These are phyloP conservation scores for Champsocephalus esox DNA, from an alignment of 2,797 vertebrate genomes.

Conservation along the genomic window DNA sequence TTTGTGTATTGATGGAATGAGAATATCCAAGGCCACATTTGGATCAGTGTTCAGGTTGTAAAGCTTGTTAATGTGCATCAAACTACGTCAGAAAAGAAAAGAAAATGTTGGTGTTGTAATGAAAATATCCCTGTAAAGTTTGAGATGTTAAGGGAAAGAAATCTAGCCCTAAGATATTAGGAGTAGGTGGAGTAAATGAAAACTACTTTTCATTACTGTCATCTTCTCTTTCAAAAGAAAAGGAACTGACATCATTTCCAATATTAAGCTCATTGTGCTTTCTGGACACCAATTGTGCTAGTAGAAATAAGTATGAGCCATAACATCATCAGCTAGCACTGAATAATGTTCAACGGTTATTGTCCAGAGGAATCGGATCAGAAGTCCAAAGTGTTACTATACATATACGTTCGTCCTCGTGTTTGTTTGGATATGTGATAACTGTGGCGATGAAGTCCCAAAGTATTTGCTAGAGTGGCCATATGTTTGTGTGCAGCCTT, in stretches of 20 bases:
- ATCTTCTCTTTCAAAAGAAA: conserved; percentile 2
- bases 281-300: neutral
- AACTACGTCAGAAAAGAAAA: conserved; percentile 4
- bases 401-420: conserved; percentile 27
- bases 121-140: conserved; percentile 10
- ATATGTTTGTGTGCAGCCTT: conserved; percentile 28
- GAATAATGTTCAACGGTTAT: conserved; percentile 10
- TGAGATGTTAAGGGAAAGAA: neutral
- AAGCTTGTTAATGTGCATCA: neutral
- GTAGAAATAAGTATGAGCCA: neutral
- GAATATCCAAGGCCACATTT: conserved; percentile 6
- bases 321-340: conserved; percentile 2
- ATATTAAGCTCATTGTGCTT: neutral
- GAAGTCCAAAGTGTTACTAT: conserved; percentile 30
- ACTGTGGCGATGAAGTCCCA: conserved; percentile 21
- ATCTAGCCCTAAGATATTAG: neutral
- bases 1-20: neutral
- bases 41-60: conserved; percentile 2
- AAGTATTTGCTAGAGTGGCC: conserved; percentile 30
- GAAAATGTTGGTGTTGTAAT: conserved; percentile 1
- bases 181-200: conserved; percentile 2
- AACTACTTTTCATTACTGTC: conserved; percentile 3
- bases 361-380: conserved; percentile 2
- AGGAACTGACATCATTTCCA: conserved; percentile 10
- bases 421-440: conserved; percentile 33